Evolutionary conservation across 2,888 invertebrate genomes (phyloP), one percentile per base, ranked within the genome.

Genomic region (Geophilus truncorum): DNA sequence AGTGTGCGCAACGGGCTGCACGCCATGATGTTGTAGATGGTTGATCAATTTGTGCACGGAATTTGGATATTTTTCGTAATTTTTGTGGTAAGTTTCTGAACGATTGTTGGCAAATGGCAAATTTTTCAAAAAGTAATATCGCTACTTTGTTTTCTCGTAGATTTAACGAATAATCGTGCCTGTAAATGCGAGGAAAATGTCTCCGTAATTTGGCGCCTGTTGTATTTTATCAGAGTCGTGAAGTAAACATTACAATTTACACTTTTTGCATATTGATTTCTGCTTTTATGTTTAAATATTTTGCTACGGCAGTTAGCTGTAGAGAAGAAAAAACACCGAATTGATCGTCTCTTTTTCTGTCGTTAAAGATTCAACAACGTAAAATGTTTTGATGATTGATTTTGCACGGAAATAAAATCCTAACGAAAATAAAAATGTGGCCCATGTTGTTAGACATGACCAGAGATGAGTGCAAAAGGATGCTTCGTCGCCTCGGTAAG

Each of bases 401-500:
- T 70, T 18, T 9, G 1, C 1, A 28, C 25, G 18, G 70, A 18
- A 70, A 70, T 70, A 6, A 62, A n/a, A 23, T 75, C 23, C 28
- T 4, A 1, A 78, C 40, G 18, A 45, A 23, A 23, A 23, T 45
- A 28, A 80, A 77, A 51, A 82, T 82, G 82, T 91, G 91, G 92
- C 93, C 94, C 83, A 89, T 91, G 88, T 89, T 92, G 83, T 89
- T 93, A 84, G 93, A 95, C 89, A 92, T 95, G 92, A 92, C 93
- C 85, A 92, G 92, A 87, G 95, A 95, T 88, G 95, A 96, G 88
- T 95, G 94, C 88, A 92, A 93, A 88, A 92, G 94, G 86, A 92
- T 92, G 89, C 91, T 96, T 86, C 91, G 96, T 86, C 92, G 93
- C 89, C 91, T 96, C 86, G 94, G 94, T 94, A 91, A 88, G 86